Evolutionary conservation across 2,888 invertebrate genomes (phyloP).

Genomic region (Camponotus fellah): DNA sequence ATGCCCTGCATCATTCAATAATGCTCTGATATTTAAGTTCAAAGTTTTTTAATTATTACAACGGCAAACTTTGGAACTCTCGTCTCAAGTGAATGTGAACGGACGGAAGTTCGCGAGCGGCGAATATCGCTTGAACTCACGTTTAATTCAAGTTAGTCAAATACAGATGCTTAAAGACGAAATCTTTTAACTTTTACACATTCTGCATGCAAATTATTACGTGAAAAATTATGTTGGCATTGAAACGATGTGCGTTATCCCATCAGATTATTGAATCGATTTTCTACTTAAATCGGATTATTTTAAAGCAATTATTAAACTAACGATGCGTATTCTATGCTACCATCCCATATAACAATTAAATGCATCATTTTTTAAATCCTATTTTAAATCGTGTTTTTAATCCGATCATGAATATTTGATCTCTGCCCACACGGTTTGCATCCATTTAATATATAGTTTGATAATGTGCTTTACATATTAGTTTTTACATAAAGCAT

Average conservation of each 20-base stretch:
- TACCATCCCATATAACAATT: background rate
- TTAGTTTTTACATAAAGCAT: background rate
- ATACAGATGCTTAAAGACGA: background rate
- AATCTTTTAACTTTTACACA: background rate
- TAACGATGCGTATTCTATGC: constrained; percentile 1
- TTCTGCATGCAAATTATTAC: background rate
- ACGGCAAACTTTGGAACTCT: constrained; percentile 20
- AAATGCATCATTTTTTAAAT: constrained; percentile 29
- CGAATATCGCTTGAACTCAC: constrained; percentile 14
- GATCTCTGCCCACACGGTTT: background rate
- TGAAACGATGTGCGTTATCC: background rate
- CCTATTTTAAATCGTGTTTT: constrained; percentile 32
- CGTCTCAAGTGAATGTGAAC: constrained; percentile 3
- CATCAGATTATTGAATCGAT: constrained; percentile 15
- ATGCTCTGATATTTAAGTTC: constrained; percentile 4
- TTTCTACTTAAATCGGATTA: constrained; percentile 35
- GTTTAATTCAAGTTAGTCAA: constrained; percentile 39
- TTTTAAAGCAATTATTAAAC: constrained; percentile 26
- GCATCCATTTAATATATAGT: constrained; percentile 34
- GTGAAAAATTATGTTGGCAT: constrained; percentile 11
- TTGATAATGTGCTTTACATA: constrained; percentile 10
- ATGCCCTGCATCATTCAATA: constrained; percentile 18
- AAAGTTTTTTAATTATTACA: constrained; percentile 38
- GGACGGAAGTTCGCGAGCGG: constrained; percentile 1
- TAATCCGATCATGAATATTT: constrained; percentile 47